Percentiles rank a stretch among this genome's conserved stretches.
phyloP scores from a whole-genome alignment of 1,140 invertebrate species.

The Drosophila nigrodunni region DNA sequence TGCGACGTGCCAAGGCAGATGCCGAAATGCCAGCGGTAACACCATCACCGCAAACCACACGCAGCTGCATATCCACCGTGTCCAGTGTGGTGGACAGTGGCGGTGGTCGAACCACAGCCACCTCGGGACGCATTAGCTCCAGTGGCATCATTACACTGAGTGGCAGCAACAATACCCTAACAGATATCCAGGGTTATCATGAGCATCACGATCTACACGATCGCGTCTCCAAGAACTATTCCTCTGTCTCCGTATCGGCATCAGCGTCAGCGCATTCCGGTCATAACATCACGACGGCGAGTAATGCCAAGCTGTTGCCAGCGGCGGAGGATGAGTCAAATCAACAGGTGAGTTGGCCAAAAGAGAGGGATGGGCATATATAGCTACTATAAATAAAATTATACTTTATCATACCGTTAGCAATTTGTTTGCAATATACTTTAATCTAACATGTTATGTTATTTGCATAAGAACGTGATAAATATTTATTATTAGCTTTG shows the following conservation, averaged over 20 bases:
- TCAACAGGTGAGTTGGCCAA: conserved; percentile 71
- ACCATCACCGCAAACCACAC: conserved; percentile 77
- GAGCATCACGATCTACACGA: conserved; percentile 66
- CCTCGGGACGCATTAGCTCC: conserved; percentile 78
- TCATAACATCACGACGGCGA: conserved; percentile 78
- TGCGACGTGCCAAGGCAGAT: conserved; percentile 70
- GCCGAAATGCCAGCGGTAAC: conserved; percentile 64
- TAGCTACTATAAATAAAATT: not conserved
- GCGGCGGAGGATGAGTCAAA: conserved; percentile 75
- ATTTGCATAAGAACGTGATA: conserved; percentile 12
- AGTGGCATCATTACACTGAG: conserved; percentile 79
- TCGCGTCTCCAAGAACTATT: conserved; percentile 71
- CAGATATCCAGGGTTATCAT: conserved; percentile 74
- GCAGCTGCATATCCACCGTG: conserved; percentile 80
- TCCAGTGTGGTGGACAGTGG: conserved; percentile 75
- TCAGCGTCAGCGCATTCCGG: conserved; percentile 62
- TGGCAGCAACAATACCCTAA: conserved; percentile 78
- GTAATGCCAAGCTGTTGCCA: conserved; percentile 76
- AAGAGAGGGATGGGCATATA: not conserved
- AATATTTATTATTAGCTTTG: conserved; percentile 8
- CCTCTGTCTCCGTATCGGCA: conserved; percentile 51
- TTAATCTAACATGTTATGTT: not conserved
- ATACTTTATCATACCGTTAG: not conserved
- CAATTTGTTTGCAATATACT: conserved; percentile 13
- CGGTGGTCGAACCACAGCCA: conserved; percentile 77